These are phyloP conservation scores for Sarcophaga carnaria DNA, from an alignment of 2,888 invertebrate genomes.

Conservation along the genomic window DNA sequence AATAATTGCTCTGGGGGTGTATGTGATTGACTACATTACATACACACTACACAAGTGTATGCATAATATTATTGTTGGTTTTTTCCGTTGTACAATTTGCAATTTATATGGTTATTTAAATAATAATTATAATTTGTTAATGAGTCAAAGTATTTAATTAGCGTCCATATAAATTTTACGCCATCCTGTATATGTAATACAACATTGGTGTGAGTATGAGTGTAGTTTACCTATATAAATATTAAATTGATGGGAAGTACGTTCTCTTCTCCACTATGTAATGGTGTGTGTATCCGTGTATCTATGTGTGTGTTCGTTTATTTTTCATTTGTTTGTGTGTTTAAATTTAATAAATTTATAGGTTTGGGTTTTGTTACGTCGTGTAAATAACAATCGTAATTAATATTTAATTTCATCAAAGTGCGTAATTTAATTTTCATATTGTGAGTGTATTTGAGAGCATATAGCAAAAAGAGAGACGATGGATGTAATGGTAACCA, in stretches of 20 bases:
- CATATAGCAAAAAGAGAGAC: not conserved
- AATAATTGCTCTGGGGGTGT: not conserved
- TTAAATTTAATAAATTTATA: slow-evolving; percentile 18
- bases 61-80: slow-evolving; percentile 5
- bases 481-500: not conserved
- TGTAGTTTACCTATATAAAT: too few species aligned
- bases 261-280: too few species aligned
- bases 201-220: too few species aligned
- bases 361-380: slow-evolving; percentile 12
- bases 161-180: not conserved
- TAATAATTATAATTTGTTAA: slow-evolving; percentile 54
- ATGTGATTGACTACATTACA: not conserved
- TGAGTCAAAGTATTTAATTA: slow-evolving; percentile 65
- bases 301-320: slow-evolving; percentile 14
- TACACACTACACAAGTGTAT: not conserved
- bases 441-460: not conserved
- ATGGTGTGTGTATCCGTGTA: slow-evolving; percentile 11
- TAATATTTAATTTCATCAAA: slow-evolving; percentile 54
- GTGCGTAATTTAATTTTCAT: slow-evolving; percentile 30
- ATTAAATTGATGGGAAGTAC: too few species aligned
- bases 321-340: not conserved
- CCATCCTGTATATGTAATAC: not conserved
- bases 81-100: slow-evolving; percentile 42
- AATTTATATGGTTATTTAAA: slow-evolving; percentile 61
- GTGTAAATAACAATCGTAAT: slow-evolving; percentile 45